Percentiles rank a stretch among this genome's conserved stretches.
Evolutionary conservation across 2,797 vertebrate species (phyloP).

Genomic region (Lepidocolaptes lacrymiger): DNA sequence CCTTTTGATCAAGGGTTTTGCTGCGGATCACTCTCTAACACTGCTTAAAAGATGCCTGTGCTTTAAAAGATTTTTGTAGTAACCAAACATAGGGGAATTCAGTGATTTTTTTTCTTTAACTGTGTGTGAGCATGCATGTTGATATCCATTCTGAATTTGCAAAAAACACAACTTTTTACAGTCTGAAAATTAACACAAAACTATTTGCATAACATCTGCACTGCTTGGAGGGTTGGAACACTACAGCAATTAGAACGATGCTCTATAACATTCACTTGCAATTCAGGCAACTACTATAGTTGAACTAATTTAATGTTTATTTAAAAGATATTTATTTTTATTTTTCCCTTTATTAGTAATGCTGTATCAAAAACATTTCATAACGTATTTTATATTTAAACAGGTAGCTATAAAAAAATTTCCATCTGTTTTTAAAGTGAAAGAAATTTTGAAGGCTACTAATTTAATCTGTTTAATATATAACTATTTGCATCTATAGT

Average conservation of each 20-base stretch:
- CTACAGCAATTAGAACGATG: slow-evolving; percentile 59
- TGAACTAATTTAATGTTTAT: slow-evolving; percentile 62
- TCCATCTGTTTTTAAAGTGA: background rate
- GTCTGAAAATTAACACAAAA: slow-evolving; percentile 63
- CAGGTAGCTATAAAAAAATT: slow-evolving; percentile 24
- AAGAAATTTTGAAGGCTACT: slow-evolving; percentile 2
- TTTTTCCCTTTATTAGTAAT: slow-evolving; percentile 56
- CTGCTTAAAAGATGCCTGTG: background rate
- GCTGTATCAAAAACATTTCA: background rate
- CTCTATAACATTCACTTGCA: slow-evolving; percentile 48
- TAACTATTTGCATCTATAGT: slow-evolving; percentile 3
- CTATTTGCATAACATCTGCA: slow-evolving; percentile 77
- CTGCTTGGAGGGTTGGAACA: slow-evolving; percentile 65
- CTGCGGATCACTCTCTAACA: background rate
- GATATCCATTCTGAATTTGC: background rate
- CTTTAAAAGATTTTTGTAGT: background rate
- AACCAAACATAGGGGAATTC: background rate
- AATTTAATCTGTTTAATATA: slow-evolving; percentile 43
- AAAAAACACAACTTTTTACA: slow-evolving; percentile 58
- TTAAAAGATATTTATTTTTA: slow-evolving; percentile 25
- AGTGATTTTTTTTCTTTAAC: background rate
- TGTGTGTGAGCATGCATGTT: background rate
- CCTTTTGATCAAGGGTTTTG: background rate
- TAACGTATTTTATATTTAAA: slow-evolving; percentile 25
- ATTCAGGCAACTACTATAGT: background rate